Conservation (phyloP, 1,140 invertebrate species). For the Ganaspis sp. region DNA sequence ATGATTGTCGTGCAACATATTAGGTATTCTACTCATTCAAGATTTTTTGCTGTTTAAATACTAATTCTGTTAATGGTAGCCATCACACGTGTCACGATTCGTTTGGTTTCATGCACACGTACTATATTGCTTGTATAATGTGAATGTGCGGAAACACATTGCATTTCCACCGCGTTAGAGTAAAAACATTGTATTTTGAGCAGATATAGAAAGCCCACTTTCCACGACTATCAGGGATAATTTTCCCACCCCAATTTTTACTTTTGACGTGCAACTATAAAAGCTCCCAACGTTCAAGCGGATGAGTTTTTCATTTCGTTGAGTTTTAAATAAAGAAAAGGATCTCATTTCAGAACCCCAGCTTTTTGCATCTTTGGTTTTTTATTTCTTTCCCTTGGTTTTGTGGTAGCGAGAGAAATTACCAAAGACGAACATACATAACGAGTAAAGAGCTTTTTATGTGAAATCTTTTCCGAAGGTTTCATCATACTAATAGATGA, state of each 20-base stretch:
- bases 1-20: neutral
- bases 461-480: constrained; percentile 45
- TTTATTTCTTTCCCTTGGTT: constrained; percentile 43
- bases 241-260: constrained; percentile 28
- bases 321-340: constrained; percentile 68
- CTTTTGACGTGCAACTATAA: constrained; percentile 60
- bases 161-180: neutral
- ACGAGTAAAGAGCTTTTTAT: constrained; percentile 55
- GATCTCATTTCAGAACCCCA: constrained; percentile 66
- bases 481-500: constrained; percentile 58
- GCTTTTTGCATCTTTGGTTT: constrained; percentile 66
- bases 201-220: neutral
- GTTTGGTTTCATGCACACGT: neutral
- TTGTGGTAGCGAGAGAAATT: constrained; percentile 60
- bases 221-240: neutral
- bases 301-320: constrained; percentile 66
- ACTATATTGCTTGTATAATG: constrained; percentile 12
- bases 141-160: constrained; percentile 19
- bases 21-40: constrained; percentile 8
- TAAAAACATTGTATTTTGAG: constrained; percentile 19
- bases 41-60: neutral
- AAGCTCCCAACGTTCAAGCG: constrained; percentile 58
- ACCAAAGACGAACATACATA: constrained; percentile 62
- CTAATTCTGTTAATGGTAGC: constrained; percentile 11
- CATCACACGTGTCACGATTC: constrained; percentile 14